phyloP scores from a whole-genome alignment of 2,113 vertebrate species.

The Pseudopodoces humilis region DNA sequence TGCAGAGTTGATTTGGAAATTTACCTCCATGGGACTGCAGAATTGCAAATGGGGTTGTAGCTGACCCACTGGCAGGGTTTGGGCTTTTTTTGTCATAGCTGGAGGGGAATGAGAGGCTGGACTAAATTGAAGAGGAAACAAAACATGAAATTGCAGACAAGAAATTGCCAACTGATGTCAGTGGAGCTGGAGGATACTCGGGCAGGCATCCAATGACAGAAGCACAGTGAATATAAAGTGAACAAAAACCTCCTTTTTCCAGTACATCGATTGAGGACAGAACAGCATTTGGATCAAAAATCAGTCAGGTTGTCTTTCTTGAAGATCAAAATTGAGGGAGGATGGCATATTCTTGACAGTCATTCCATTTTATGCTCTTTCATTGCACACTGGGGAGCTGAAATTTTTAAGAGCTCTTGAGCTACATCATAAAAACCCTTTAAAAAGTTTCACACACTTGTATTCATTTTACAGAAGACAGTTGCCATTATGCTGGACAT shows the following conservation, averaged over 20 bases:
- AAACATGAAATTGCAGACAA: constrained; percentile 56
- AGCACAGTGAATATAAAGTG: constrained; percentile 63
- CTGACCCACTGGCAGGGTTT: not conserved
- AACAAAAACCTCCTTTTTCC: constrained; percentile 64
- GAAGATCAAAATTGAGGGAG: constrained; percentile 54
- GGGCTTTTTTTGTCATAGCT: not conserved
- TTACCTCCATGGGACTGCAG: not conserved
- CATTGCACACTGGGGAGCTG: constrained; percentile 53
- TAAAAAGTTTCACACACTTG: constrained; percentile 50
- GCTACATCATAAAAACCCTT: constrained; percentile 59
- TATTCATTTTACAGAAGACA: constrained; percentile 37
- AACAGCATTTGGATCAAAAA: constrained; percentile 63
- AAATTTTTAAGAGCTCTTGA: constrained; percentile 64
- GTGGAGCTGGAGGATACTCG: constrained; percentile 43
- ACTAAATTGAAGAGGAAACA: constrained; percentile 43
- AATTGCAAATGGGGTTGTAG: not conserved
- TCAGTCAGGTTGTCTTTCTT: constrained; percentile 63
- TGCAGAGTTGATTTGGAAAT: not conserved
- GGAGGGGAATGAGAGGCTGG: not conserved
- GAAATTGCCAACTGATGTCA: constrained; percentile 61
- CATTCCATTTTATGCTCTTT: constrained; percentile 57
- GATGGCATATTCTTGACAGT: constrained; percentile 58
- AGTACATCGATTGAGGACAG: constrained; percentile 47
- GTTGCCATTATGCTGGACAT: not conserved
- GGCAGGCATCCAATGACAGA: constrained; percentile 69